These are phyloP conservation scores for Eudyptes chrysolophus DNA, from an alignment of 2,113 vertebrate genomes.

Conservation along the genomic window DNA sequence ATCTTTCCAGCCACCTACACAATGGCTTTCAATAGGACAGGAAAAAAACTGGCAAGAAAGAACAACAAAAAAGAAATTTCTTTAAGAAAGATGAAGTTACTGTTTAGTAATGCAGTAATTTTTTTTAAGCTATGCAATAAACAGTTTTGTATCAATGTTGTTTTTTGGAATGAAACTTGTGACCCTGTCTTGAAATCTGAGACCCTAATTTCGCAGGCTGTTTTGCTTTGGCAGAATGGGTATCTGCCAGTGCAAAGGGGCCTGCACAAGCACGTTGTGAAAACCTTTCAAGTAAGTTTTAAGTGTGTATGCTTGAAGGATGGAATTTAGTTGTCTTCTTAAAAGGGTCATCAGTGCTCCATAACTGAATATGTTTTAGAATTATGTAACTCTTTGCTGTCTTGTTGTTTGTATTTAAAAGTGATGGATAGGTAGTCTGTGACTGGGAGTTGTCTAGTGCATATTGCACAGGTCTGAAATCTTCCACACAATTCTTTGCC, in stretches of 20 bases:
- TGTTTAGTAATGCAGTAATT: not conserved
- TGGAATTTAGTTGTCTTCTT: not conserved
- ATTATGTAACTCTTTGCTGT: not conserved
- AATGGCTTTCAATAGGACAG: not conserved
- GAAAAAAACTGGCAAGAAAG: not conserved
- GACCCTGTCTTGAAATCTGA: not conserved
- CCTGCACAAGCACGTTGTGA: not conserved
- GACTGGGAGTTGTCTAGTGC: not conserved
- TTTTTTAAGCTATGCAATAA: not conserved
- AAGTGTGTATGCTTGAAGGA: not conserved
- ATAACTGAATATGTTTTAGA: not conserved
- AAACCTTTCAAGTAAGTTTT: not conserved
- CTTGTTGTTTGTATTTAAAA: slow-evolving; percentile 3
- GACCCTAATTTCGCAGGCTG: not conserved
- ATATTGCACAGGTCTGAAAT: not conserved
- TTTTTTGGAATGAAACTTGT: not conserved
- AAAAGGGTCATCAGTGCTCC: not conserved
- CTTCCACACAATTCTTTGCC: not conserved
- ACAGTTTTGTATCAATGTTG: not conserved
- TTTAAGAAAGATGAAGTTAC: not conserved
- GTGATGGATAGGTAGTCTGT: not conserved
- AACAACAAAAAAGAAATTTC: not conserved
- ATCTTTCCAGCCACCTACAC: not conserved
- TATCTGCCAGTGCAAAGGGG: not conserved
- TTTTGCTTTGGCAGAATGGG: not conserved